Evolutionary conservation across 1,140 invertebrate species (phyloP), one percentile per base, ranked within the genome.

Genomic region (Musca vetustissima): DNA sequence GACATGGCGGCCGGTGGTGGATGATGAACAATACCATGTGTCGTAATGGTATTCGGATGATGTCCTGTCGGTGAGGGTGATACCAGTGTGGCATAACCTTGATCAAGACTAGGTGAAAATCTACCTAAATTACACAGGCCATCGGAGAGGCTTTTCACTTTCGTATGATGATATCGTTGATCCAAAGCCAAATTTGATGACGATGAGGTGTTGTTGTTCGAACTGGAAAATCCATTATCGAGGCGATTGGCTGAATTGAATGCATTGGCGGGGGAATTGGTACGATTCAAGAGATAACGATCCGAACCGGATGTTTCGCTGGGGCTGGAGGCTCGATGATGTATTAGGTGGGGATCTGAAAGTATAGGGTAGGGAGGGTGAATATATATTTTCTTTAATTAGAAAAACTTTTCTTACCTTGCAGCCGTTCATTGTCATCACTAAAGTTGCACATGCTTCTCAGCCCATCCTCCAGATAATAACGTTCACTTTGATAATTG

Each of bases 31-130:
- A 73, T 73, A 47, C 73, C 78, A 22, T 78, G 72, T 9, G 72
- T 80, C 25, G 75, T 83, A 13, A 74, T 83, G 65, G 71, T 81
- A 49, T 73, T 76, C 19, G 66, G 73, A 71, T 77, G 47, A 52
- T 80, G 78, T 17, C 79, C 77, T 0, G 79, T 80, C 64, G 84
- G 85, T 71, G 84, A 86, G 13, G 86, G 85, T 17, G 87, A 86
- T 1, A 90, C 87, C 49, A 92, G 81, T 1, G 91, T 92, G 73
- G 91, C 90, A 80, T 92, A 92, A 8, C 91, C 91, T 77, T 92
- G 88, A 78, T 92, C 90, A 21, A 90, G 79, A 71, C 86, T 89
- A 25, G 90, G 88, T 67, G 83, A 85, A 53, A 84, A 82, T 70
- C 86, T 74, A 2, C 79, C 80, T 53, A 82, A 71, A 53, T 80